Percentiles rank a stretch among this genome's conserved stretches.
These are phyloP conservation scores for Pluvianellus socialis DNA, from an alignment of 2,113 vertebrate species.

Conservation along the genomic window DNA sequence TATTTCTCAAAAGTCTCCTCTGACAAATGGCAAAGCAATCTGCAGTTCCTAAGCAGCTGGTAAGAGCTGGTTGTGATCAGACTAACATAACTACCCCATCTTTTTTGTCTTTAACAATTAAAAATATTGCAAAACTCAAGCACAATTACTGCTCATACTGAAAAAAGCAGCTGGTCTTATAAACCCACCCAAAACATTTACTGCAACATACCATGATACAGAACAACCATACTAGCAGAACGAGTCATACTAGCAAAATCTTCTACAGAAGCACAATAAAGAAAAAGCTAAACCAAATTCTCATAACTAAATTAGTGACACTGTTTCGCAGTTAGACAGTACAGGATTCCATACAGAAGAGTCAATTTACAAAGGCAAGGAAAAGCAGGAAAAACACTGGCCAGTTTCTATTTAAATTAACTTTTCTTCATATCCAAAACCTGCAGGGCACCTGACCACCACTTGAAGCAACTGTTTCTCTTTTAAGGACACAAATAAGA, in stretches of 20 bases:
- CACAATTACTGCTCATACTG: not conserved
- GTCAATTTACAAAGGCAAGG: not conserved
- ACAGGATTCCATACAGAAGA: accelerated
- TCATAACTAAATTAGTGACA: not conserved
- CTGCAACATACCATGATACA: not conserved
- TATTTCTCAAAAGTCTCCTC: not conserved
- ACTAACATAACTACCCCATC: not conserved
- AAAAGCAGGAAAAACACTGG: not conserved
- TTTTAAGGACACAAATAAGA: not conserved
- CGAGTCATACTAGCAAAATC: not conserved
- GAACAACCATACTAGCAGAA: not conserved
- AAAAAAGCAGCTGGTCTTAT: not conserved
- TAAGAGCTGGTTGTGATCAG: not conserved
- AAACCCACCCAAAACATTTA: not conserved
- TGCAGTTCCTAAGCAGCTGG: not conserved
- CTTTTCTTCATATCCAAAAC: not conserved
- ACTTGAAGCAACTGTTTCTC: not conserved
- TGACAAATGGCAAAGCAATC: not conserved
- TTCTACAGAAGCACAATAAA: not conserved
- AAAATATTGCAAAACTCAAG: not conserved
- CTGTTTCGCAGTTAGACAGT: not conserved
- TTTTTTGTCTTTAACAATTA: not conserved
- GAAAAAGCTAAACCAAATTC: not conserved
- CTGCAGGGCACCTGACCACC: not conserved
- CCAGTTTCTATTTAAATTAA: not conserved